Conservation (phyloP, 2,113 vertebrate genomes). For the Elephas maximus region DNA sequence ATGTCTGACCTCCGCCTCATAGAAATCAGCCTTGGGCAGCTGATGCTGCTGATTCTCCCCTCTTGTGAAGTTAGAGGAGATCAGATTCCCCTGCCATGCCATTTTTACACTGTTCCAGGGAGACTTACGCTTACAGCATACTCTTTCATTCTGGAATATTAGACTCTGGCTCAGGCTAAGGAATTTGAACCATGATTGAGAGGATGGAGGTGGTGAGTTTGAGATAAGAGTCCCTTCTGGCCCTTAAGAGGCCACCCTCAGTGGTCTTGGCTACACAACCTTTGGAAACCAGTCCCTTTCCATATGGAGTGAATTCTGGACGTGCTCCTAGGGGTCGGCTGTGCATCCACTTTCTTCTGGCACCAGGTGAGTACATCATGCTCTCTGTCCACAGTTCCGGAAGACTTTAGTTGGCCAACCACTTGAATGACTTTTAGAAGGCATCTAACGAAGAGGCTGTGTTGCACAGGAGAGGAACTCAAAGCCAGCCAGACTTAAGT, state of each 20-base stretch:
- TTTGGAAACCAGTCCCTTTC: background rate
- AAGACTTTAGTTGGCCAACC: background rate
- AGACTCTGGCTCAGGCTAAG: background rate
- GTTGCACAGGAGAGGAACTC: background rate
- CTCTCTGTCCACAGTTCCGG: background rate
- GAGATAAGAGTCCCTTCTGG: background rate
- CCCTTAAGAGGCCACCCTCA: background rate
- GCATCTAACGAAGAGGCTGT: background rate
- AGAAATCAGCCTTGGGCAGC: too few relatives aligned
- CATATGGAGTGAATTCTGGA: background rate
- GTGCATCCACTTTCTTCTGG: background rate
- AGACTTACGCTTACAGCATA: background rate
- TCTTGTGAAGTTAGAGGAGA: too few relatives aligned
- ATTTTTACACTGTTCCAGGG: background rate
- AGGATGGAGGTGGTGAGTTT: background rate
- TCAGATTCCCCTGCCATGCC: too few relatives aligned
- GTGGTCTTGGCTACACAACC: background rate
- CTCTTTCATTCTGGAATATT: background rate
- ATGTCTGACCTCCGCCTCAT: too few relatives aligned
- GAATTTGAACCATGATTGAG: background rate
- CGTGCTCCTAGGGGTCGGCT: background rate
- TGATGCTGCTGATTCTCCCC: too few relatives aligned
- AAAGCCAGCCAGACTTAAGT: background rate
- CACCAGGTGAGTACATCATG: background rate
- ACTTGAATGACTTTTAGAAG: background rate